Conservation (phyloP, 1,140 invertebrate genomes). For the Zaprionus gabonicus region DNA sequence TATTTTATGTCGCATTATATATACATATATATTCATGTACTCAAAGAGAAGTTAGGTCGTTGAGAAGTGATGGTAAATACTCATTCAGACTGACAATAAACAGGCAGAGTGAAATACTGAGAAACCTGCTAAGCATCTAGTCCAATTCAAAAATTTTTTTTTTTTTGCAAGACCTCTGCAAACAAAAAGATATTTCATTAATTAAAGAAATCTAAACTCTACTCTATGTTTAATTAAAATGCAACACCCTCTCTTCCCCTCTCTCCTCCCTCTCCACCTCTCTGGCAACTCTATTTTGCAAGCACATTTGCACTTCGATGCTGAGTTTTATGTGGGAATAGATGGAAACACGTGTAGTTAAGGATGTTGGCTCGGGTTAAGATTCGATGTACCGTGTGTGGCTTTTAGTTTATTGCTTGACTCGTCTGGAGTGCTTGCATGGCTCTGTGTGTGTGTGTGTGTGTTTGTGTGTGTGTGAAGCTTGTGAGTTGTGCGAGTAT, state of each 20-base stretch:
- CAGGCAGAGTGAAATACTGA: not conserved
- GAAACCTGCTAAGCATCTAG: not conserved
- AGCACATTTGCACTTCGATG: constrained; percentile 6
- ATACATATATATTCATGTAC: constrained; percentile 17
- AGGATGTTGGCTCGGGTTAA: constrained; percentile 24
- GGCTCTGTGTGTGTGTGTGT: not conserved
- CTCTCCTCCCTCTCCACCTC: not conserved
- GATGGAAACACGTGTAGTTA: constrained; percentile 14
- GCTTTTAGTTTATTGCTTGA: constrained; percentile 34
- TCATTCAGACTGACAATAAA: not conserved
- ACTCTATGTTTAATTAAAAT: constrained; percentile 2
- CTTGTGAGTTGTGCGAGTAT: constrained; percentile 35
- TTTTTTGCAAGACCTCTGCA: not conserved
- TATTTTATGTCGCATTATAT: constrained; percentile 1
- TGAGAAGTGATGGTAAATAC: not conserved
- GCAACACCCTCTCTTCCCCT: not conserved
- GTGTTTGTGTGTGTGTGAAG: not conserved
- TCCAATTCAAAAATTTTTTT: not conserved
- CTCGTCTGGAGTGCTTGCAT: constrained; percentile 7
- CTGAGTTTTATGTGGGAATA: constrained; percentile 13
- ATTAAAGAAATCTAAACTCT: constrained; percentile 6
- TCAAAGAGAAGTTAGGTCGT: not conserved
- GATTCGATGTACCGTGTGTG: constrained; percentile 19
- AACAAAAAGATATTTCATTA: not conserved
- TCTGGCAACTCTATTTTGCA: not conserved